A percentile compares a stretch with the other conserved stretches of the same genome.
Conservation (phyloP, 2,113 vertebrate species). For the Ceuthmochares aereus region DNA sequence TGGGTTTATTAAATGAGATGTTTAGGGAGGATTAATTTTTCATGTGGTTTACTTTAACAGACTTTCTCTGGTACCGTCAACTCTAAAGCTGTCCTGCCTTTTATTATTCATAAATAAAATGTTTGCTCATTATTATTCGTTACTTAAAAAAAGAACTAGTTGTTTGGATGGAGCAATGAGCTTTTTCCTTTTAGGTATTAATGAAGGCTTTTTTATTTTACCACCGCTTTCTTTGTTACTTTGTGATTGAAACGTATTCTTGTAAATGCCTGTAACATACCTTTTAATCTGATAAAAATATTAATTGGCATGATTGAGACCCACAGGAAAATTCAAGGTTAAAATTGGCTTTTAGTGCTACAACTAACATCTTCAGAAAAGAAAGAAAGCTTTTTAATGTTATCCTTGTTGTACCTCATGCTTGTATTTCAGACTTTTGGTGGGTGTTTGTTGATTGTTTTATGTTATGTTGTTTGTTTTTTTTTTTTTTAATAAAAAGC, state of each 20-base stretch:
- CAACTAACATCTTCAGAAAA: background rate
- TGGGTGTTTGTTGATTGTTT: background rate
- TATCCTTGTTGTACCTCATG: background rate
- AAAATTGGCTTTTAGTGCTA: background rate
- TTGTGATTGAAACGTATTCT: background rate
- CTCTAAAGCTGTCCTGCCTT: background rate
- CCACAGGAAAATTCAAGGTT: background rate
- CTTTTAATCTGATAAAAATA: background rate
- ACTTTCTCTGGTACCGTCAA: background rate
- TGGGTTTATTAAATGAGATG: background rate
- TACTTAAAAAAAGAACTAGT: background rate
- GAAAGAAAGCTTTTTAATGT: background rate
- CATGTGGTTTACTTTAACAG: background rate
- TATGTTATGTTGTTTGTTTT: background rate
- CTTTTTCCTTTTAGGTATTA: background rate
- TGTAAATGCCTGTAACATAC: background rate
- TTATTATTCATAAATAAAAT: background rate
- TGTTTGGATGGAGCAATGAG: background rate
- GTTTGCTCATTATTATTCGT: background rate
- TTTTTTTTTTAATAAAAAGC: background rate
- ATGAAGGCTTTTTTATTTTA: background rate
- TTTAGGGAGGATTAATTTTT: slow-evolving; percentile 19
- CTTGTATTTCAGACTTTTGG: background rate
- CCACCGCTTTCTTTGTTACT: background rate
- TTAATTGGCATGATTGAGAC: background rate